Evolutionary conservation across 2,888 invertebrate genomes (phyloP), one percentile per base, ranked within the genome.

Genomic region (Phyto melanocephala): DNA sequence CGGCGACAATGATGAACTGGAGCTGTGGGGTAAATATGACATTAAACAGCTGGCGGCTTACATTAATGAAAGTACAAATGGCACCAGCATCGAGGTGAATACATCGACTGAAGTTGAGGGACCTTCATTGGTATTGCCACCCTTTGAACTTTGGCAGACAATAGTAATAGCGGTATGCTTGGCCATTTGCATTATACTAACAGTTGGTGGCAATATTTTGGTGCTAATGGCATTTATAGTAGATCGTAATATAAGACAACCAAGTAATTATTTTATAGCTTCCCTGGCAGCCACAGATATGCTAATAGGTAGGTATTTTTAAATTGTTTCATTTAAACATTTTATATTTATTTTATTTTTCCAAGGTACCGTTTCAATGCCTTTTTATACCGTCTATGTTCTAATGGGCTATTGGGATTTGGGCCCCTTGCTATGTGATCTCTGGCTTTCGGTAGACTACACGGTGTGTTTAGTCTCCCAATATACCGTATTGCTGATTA

Each of bases 201-300:
- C 99, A 0, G 96, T 99, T 81, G 95, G 96, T 83, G 99, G 99
- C 71, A 99, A 99, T 90, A 96, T 99, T 71, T 93, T 99, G 84
- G 99, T 99, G 74, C 93, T 99, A 71, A 92, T 98, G 86, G 98
- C 98, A 56, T 99, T 99, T 92, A 95, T 98, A 83, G 96, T 99
- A 52, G 99, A 98, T 91, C 93, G 98, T 80, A 95, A 96, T 85
- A 97, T 97, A 87, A 92, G 99, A 74, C 99, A 99, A 90, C 99
- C 99, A 33, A 98, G 98, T 91, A 99, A 99, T 92, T 99, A 99
- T 92, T 99, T 99, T 93, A 99, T 99, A 85, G 99, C 99, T 8
- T 99, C 99, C 0, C 93, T 99, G 84, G 99, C 99, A 58, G 97
- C 98, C 75, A 98, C 98, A 8, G 99, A 99, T 91, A 95, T 99